Percentiles rank a stretch among this genome's conserved stretches.
phyloP scores from a whole-genome alignment of 2,888 invertebrate species.

The Tipula confusa region DNA sequence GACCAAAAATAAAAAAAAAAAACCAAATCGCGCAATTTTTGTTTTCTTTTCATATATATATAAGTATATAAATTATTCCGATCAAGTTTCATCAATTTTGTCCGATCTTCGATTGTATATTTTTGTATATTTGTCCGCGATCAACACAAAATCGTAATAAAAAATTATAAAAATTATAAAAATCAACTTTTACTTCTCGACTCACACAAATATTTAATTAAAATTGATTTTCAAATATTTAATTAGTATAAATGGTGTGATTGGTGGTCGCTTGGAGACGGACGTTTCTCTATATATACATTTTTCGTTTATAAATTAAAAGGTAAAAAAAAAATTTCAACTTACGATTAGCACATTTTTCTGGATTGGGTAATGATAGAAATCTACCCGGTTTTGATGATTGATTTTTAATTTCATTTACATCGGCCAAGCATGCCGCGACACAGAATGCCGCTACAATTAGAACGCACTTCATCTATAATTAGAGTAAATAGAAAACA shows the following conservation, averaged over 20 bases:
- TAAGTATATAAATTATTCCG: not conserved
- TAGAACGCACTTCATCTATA: constrained; percentile 68
- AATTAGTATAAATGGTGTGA: not conserved
- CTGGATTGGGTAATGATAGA: constrained; percentile 72
- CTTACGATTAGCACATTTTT: constrained; percentile 83
- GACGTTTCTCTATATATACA: not conserved
- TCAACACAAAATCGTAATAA: too few relatives aligned
- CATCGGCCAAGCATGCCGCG: constrained; percentile 58
- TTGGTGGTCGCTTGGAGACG: not conserved
- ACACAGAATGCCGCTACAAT: constrained; percentile 55
- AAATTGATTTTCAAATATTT: not conserved
- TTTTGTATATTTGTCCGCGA: not conserved
- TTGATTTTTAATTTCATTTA: constrained; percentile 59
- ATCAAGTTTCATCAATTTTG: constrained; percentile 4
- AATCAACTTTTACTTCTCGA: constrained; percentile 25
- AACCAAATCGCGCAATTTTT: not conserved
- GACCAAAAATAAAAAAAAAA: not conserved
- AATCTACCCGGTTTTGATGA: constrained; percentile 74
- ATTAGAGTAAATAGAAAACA: constrained; percentile 36
- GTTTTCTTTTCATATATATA: too few relatives aligned
- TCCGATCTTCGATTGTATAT: not conserved
- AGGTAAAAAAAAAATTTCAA: too few relatives aligned
- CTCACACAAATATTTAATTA: not conserved
- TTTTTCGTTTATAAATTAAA: not conserved
- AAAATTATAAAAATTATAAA: too few relatives aligned